Evolutionary conservation across 2,113 vertebrate species (phyloP), one percentile per base, ranked within the genome.

Genomic region (Hypocryptadius cinnamomeus): DNA sequence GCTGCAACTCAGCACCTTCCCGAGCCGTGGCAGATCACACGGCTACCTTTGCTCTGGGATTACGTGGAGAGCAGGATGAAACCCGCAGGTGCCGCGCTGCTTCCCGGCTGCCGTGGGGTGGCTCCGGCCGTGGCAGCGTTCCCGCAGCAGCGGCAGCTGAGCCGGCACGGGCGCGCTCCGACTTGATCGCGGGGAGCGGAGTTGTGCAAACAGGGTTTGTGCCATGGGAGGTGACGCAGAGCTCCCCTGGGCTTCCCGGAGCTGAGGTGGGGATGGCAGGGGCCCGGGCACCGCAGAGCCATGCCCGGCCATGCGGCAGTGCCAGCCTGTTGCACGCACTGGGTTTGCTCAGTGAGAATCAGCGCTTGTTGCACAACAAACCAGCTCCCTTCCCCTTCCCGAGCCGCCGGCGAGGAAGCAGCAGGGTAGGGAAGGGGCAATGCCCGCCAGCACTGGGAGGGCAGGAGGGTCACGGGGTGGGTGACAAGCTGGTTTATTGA

Each of bases 1-100:
- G 1, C 17, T 3, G 5, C 39, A 1, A 1, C 80, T 48, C 77
- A 14, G 61, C 51, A 2, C 79, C 45, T 19, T 7, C 2, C 73
- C 3, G 12, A 15, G 53, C 68, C 4, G 0, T 1, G 25, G n/a
- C 63, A 13, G 27, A 2, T 44, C 11, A 1, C 31, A 0, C 1
- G 2, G 65, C 53, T 3, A 0, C 85, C 37, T 85, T 22, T 14
- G 82, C 81, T 2, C 37, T 0, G 3, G 12, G 23, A 9, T 47
- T 11, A 1, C 11, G 22, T 3, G 3, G 0, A 0, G 65, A 45
- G 74, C 70, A 20, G 50, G 5, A 10, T 8, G 11, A 0, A 10
- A 19, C 1, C 31, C 9, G 18, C 53, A 2, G 48, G 18, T 60
- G 44, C 23, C 68, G 63, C 44, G 1, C 33, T 3, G 39, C 0